Evolutionary conservation across 2,888 invertebrate genomes (phyloP), one percentile per base, ranked within the genome.

Genomic region (Onthophagus sagittarius): DNA sequence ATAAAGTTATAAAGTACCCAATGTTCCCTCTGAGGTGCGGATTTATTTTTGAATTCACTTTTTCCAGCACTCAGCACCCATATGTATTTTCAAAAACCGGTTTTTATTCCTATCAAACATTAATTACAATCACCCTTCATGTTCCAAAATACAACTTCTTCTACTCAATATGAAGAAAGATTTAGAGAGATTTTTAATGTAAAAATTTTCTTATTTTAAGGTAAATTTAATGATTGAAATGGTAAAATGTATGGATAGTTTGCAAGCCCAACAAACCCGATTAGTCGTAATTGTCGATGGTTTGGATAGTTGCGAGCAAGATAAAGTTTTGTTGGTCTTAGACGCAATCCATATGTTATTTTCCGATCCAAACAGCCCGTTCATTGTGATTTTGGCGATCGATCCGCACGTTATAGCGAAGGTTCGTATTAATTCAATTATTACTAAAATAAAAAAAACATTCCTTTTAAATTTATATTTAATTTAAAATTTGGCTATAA

Each of bases 331-430:
- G 2, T 90, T 95, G 15, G 92, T 99, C 14, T 88, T 99, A 76
- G 99, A 98, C 87, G 95, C 98, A 0, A 94, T 99, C 71, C 96
- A 98, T 85, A 93, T 97, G 70, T 89, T 99, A 70, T 97, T 99
- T 85, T 96, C 97, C 11, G 95, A 98, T 82, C 92, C 95, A 1
- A 94, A 94, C 84, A 93, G 96, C 76, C 99, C 99, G 0, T 99
- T 99, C 86, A 96, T 99, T 79, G 92, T 97, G 75, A 92, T 99
- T 77, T 89, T 98, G 79, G 98, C 99, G 0, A 97, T 99, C 78
- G 99, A 99, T 88, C 99, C 99, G 0, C 99, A 99, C 86, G 96
- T 99, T 77, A 98, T 99, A 81, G 95, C 98, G 78, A 98, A 97
- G 90, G 97, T 94, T 84, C 82, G 82, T 80, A 14, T 62, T 13